phyloP scores from a whole-genome alignment of 2,113 vertebrate genomes.

The Anseranas semipalmata region DNA sequence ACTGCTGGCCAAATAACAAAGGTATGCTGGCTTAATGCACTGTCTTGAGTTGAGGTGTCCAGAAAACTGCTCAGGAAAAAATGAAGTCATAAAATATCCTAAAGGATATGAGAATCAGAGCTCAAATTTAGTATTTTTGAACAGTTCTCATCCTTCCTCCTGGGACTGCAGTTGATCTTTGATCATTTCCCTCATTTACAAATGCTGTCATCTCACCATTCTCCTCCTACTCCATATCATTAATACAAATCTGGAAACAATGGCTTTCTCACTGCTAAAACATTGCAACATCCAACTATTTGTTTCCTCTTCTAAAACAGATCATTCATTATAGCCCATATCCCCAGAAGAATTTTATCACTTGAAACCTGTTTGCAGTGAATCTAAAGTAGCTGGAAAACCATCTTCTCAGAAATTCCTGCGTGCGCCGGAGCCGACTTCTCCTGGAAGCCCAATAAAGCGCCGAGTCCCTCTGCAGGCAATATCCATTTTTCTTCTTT shows the following conservation, averaged over 20 bases:
- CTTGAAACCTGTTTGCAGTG: slow-evolving; percentile 65
- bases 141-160: slow-evolving; percentile 36
- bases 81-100: neutral
- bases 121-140: slow-evolving; percentile 47
- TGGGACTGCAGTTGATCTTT: slow-evolving; percentile 37
- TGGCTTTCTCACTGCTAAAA: slow-evolving; percentile 45
- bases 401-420: slow-evolving; percentile 52
- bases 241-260: slow-evolving; percentile 70
- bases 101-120: neutral
- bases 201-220: slow-evolving; percentile 7
- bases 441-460: slow-evolving; percentile 61
- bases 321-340: slow-evolving; percentile 60
- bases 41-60: neutral
- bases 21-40: neutral
- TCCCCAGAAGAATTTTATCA: slow-evolving; percentile 72
- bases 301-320: slow-evolving; percentile 52
- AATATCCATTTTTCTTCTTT: slow-evolving; percentile 59
- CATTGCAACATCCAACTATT: slow-evolving; percentile 58
- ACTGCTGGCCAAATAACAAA: neutral
- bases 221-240: slow-evolving; percentile 26
- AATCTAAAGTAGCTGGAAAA: slow-evolving; percentile 62
- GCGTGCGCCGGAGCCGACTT: neutral
- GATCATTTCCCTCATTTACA: slow-evolving; percentile 57
- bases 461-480: slow-evolving; percentile 53
- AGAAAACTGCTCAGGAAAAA: slow-evolving; percentile 11